Evolutionary conservation across 2,797 vertebrate species (phyloP), one percentile per base, ranked within the genome.

Genomic region (Columba guinea): DNA sequence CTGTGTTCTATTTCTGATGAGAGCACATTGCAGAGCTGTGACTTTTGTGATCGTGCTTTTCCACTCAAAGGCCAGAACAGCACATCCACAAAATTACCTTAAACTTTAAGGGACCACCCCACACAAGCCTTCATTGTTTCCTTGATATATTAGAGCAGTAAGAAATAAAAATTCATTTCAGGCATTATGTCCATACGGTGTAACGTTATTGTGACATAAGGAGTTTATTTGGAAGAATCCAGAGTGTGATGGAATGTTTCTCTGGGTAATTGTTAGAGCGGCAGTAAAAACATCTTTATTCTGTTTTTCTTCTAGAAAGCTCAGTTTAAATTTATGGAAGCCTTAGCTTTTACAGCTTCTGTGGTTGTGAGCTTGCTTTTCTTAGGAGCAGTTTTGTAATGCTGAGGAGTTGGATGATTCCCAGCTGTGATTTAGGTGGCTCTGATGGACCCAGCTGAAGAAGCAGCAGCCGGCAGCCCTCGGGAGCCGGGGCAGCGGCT

Each of bases 51-150:
- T 59, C 8, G 0, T 35, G 9, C 24, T 77, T 76, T 70, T 52
- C 52, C 12, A 23, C 44, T n/a, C 41, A 3, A 79, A 73, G 44
- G 34, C 56, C 3, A 0, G 65, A 68, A 65, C 9, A 89, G 14
- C 35, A 51, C 0, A 0, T 53, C n/a, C 4, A 34, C 21, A 46
- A 49, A 82, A 41, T 82, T 67, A 46, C 56, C 30, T 20, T 79
- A 8, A 74, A 56, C 22, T 78, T 65, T 18, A 75, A 52, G 17
- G 32, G 73, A 51, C 8, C 4, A 76, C 5, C 65, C 15, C 13
- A 5, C 41, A 37, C 15, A 75, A 58, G 3, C 39, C 34, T 60
- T 56, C 23, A 3, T 49, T 60, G 6, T 79, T 87, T 71, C 6
- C 46, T 81, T 79, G 21, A 9, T 60, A 37, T 2, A 2, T 68